Conservation (phyloP, 2,888 invertebrate species). For the Xestia rhomboidea region DNA sequence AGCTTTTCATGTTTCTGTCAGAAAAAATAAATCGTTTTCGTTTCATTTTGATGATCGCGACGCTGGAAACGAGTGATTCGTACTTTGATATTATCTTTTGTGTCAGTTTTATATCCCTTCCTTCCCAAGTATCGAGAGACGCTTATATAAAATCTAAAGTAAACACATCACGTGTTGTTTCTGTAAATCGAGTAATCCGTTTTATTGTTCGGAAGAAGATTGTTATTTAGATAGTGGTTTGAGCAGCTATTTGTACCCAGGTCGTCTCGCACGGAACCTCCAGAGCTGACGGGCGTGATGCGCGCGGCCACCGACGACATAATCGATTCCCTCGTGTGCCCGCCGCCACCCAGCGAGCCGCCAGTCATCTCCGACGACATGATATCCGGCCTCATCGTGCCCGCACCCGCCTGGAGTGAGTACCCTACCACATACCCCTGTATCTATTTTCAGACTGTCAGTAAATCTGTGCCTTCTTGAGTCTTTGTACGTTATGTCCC, state of each 20-base stretch:
- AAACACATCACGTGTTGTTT: constrained; percentile 62
- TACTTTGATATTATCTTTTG: constrained; percentile 62
- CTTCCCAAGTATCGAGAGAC: constrained; percentile 30
- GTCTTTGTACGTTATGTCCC: constrained; percentile 1
- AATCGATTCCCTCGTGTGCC: constrained; percentile 98
- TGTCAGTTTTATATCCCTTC: constrained; percentile 47
- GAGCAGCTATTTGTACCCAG: constrained; percentile 78
- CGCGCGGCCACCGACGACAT: constrained; percentile 98
- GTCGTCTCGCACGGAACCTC: constrained; percentile 95
- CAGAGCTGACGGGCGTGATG: constrained; percentile 93
- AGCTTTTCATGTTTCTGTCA: constrained; percentile 53
- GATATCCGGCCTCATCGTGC: constrained; percentile 98
- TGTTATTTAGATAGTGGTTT: constrained; percentile 61
- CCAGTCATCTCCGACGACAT: constrained; percentile 98
- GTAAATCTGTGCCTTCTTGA: constrained; percentile 8
- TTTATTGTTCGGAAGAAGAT: constrained; percentile 51
- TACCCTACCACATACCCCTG: constrained; percentile 68
- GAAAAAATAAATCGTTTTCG: constrained; percentile 64
- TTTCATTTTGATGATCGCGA: constrained; percentile 70
- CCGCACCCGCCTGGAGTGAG: constrained; percentile 98
- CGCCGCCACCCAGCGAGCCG: constrained; percentile 98
- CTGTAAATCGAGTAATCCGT: constrained; percentile 55
- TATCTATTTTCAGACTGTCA: constrained; percentile 19
- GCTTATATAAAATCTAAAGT: constrained; percentile 52
- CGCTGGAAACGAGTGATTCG: constrained; percentile 60